A percentile compares a stretch with the other conserved stretches of the same genome.
Evolutionary conservation across 2,113 vertebrate genomes (phyloP).

Genomic region (Petroica traversi): DNA sequence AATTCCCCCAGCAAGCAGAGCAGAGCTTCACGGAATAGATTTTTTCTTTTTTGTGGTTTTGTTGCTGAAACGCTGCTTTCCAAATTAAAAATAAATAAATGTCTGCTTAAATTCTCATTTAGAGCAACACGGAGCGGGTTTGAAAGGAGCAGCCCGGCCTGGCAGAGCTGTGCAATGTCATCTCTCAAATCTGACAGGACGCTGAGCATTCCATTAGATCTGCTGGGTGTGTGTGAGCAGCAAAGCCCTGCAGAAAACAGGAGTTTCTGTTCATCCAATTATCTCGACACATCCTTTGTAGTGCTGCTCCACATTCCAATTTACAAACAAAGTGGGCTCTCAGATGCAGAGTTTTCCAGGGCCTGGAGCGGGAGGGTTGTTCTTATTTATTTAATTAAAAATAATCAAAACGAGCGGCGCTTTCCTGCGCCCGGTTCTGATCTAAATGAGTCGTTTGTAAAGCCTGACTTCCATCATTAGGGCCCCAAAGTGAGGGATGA

Average conservation of each 20-base stretch:
- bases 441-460: neutral
- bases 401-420: accelerated
- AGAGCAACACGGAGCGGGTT: neutral
- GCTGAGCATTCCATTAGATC: constrained; percentile 39
- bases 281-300: constrained; percentile 12
- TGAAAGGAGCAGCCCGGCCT: neutral
- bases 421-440: neutral
- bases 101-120: constrained; percentile 19
- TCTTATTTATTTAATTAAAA: neutral
- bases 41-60: neutral
- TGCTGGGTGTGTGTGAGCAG: neutral
- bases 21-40: neutral
- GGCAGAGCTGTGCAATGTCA: constrained; percentile 27
- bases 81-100: constrained; percentile 41
- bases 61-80: neutral
- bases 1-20: neutral
- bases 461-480: neutral
- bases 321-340: neutral
- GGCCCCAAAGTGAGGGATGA: neutral
- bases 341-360: neutral
- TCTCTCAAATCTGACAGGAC: constrained; percentile 12
- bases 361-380: neutral
- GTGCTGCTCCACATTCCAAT: neutral
- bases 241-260: constrained; percentile 8
- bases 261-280: constrained; percentile 25